Conservation (phyloP, 2,888 invertebrate species). For the Platycnemis pennipes region DNA sequence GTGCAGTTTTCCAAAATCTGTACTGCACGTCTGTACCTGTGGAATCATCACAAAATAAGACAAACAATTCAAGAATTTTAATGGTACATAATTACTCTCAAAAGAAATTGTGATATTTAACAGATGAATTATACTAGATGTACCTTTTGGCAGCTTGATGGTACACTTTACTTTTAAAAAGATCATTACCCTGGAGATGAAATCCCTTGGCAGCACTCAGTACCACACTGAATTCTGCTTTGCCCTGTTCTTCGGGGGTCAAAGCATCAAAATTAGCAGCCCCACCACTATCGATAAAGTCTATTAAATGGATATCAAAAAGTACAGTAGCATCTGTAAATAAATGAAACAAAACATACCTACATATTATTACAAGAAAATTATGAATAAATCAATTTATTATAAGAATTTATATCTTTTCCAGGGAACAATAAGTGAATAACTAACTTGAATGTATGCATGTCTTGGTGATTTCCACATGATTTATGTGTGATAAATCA, state of each 20-base stretch:
- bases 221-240: constrained; percentile 82
- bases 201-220: constrained; percentile 83
- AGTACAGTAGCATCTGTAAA: constrained; percentile 82
- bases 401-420: no score
- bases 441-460: no score
- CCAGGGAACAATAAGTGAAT: no score
- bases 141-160: constrained; percentile 18
- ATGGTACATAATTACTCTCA: no score
- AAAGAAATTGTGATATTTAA: background rate
- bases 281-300: constrained; percentile 81
- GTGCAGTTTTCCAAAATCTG: constrained; percentile 78
- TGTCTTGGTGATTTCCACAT: no score
- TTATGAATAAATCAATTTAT: no score
- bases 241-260: constrained; percentile 81
- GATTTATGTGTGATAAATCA: no score
- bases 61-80: background rate
- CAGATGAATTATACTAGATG: background rate
- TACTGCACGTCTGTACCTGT: constrained; percentile 80
- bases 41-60: constrained; percentile 69
- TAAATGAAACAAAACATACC: no score
- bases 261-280: constrained; percentile 79
- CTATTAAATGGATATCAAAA: constrained; percentile 87
- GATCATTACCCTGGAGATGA: constrained; percentile 84
- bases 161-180: constrained; percentile 78
- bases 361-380: no score